phyloP scores from a whole-genome alignment of 1,140 invertebrate species.

The Aphelenchoides besseyi region DNA sequence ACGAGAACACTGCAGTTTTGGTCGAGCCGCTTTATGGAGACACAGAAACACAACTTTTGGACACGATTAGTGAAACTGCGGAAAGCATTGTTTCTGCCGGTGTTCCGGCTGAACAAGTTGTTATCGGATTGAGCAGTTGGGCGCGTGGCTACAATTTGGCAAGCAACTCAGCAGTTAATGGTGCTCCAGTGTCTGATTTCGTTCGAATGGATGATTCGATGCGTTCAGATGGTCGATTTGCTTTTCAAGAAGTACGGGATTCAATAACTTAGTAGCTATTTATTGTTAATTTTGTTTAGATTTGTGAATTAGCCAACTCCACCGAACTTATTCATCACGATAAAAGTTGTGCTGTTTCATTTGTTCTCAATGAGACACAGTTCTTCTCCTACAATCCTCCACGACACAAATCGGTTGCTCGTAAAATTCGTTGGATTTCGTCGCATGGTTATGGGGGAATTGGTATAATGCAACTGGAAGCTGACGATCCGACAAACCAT shows the following conservation, averaged over 20 bases:
- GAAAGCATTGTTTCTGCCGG: not conserved
- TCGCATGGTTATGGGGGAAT: conserved; percentile 16
- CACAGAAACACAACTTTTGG: not conserved
- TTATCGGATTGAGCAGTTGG: conserved; percentile 1
- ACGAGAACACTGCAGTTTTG: not conserved
- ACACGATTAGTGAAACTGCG: not conserved
- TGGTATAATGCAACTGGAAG: conserved; percentile 11
- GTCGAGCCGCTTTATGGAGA: not conserved
- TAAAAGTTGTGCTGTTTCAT: not conserved
- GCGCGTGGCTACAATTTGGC: conserved; percentile 10
- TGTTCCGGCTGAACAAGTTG: not conserved
- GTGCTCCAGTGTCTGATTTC: not conserved
- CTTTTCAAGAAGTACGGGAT: conserved; percentile 14
- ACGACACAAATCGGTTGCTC: not conserved
- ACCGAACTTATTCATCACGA: not conserved
- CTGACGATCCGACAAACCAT: conserved; percentile 16
- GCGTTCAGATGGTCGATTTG: conserved; percentile 7
- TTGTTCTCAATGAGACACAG: not conserved
- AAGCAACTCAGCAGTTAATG: not conserved
- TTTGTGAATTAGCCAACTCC: conserved; percentile 1
- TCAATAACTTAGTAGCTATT: not conserved
- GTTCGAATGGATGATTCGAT: not conserved
- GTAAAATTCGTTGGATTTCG: conserved; percentile 7
- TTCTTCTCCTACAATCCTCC: conserved; percentile 8
- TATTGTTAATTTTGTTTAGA: not conserved